These are phyloP conservation scores for Heterotis niloticus DNA, from an alignment of 2,113 vertebrate species.

Conservation along the genomic window DNA sequence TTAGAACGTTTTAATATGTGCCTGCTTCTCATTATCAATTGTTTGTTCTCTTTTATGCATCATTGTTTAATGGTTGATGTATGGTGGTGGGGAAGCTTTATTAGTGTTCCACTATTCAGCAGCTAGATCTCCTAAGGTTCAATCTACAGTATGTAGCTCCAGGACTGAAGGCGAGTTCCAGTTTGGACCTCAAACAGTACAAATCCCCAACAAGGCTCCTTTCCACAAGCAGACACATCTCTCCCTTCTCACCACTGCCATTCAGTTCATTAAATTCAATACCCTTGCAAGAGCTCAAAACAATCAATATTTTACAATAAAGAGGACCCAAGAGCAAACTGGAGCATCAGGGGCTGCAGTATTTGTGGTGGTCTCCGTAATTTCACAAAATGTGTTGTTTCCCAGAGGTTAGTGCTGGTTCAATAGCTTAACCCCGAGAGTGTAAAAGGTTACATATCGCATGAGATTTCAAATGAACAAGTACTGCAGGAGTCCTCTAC, in stretches of 20 bases:
- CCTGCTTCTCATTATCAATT: too few species aligned
- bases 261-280: constrained; percentile 41
- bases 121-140: too few species aligned
- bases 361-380: too few species aligned
- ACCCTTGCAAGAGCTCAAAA: constrained; percentile 33
- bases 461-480: neutral
- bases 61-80: too few species aligned
- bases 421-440: constrained; percentile 13
- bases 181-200: neutral
- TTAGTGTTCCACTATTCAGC: too few species aligned
- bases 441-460: neutral
- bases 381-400: constrained; percentile 25
- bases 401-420: constrained; percentile 17
- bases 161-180: too few species aligned
- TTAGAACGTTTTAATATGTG: too few species aligned
- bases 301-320: constrained; percentile 49
- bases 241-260: constrained; percentile 40
- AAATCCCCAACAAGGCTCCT: constrained; percentile 51
- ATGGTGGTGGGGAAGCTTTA: too few species aligned
- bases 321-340: constrained; percentile 35
- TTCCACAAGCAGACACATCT: constrained; percentile 54
- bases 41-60: too few species aligned
- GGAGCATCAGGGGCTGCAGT: constrained; percentile 30
- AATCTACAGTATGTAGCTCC: too few species aligned
- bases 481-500: neutral